Evolutionary conservation across 2,113 vertebrate species (phyloP).

Genomic region (Oncorhynchus nerka): DNA sequence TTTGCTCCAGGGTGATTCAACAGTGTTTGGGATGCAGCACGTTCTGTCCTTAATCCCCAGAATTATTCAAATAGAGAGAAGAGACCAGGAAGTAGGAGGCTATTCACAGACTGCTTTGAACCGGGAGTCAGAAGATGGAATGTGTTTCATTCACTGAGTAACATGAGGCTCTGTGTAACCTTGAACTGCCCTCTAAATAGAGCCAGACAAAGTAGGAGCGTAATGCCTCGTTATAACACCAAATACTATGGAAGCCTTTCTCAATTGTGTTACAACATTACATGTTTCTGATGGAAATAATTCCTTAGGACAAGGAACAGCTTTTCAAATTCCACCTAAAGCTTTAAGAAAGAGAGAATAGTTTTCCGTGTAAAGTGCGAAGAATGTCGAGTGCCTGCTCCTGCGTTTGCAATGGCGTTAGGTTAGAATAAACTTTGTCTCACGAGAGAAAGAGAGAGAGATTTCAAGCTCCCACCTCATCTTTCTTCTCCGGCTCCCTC

Average conservation of each 20-base stretch:
- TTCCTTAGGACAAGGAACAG: not conserved
- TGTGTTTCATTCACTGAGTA: not conserved
- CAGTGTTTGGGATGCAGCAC: not conserved
- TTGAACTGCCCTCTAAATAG: slow-evolving; percentile 57
- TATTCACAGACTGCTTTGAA: not conserved
- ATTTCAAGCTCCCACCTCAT: not conserved
- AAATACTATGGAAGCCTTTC: slow-evolving; percentile 61
- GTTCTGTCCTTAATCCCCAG: not conserved
- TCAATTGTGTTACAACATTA: slow-evolving; percentile 48
- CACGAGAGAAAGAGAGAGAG: not conserved
- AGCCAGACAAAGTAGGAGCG: slow-evolving; percentile 28
- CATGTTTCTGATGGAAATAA: slow-evolving; percentile 55
- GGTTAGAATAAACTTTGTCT: slow-evolving; percentile 36
- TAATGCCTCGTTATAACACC: slow-evolving; percentile 58
- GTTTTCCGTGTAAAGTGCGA: slow-evolving; percentile 45
- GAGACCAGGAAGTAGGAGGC: not conserved
- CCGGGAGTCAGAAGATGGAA: not conserved
- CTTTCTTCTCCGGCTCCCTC: not conserved
- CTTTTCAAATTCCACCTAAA: slow-evolving; percentile 66
- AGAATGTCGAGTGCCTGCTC: not conserved
- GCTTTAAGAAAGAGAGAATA: slow-evolving; percentile 50
- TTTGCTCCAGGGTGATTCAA: not conserved
- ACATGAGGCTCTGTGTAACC: slow-evolving; percentile 33
- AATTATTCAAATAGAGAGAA: not conserved
- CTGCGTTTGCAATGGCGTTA: not conserved